Conservation (phyloP, 2,888 invertebrate genomes). For the Hartigia nigra region DNA sequence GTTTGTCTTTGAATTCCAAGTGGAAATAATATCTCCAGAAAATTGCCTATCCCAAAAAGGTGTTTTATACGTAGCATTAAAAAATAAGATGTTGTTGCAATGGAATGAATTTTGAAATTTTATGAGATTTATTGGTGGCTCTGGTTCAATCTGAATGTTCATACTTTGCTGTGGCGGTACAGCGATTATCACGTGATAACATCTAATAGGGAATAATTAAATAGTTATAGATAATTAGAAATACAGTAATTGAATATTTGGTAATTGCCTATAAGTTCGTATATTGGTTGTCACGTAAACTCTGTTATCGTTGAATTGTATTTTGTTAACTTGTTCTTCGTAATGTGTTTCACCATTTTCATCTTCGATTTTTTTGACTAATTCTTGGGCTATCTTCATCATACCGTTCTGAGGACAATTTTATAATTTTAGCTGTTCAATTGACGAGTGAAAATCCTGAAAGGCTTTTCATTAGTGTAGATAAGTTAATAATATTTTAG, state of each 20-base stretch:
- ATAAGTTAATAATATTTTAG: background rate
- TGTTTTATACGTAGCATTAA: slow-evolving; percentile 34
- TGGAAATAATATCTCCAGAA: slow-evolving; percentile 34
- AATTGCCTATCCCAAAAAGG: slow-evolving; percentile 25
- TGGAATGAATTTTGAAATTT: slow-evolving; percentile 29
- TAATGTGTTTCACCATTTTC: slow-evolving; percentile 32
- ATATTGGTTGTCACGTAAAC: slow-evolving; percentile 37
- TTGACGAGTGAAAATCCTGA: too few relatives aligned
- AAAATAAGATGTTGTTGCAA: slow-evolving; percentile 36
- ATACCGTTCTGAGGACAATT: slow-evolving; percentile 37
- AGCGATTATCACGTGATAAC: slow-evolving; percentile 44
- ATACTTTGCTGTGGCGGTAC: slow-evolving; percentile 42
- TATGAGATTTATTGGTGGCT: slow-evolving; percentile 21
- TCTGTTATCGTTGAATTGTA: slow-evolving; percentile 40
- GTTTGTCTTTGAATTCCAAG: slow-evolving; percentile 26
- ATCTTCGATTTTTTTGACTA: slow-evolving; percentile 30
- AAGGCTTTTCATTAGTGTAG: background rate
- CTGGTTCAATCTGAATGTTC: slow-evolving; percentile 36
- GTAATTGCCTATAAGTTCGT: slow-evolving; percentile 37
- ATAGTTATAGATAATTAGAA: background rate
- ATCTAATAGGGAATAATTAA: slow-evolving; percentile 34
- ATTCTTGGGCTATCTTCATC: slow-evolving; percentile 25
- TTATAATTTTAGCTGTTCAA: too few relatives aligned
- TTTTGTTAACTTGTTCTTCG: slow-evolving; percentile 34
- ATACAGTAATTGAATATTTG: background rate